Percentiles rank a stretch among this genome's conserved stretches.
These are phyloP conservation scores for Oplegnathus fasciatus DNA, from an alignment of 2,113 vertebrate genomes.

Conservation along the genomic window DNA sequence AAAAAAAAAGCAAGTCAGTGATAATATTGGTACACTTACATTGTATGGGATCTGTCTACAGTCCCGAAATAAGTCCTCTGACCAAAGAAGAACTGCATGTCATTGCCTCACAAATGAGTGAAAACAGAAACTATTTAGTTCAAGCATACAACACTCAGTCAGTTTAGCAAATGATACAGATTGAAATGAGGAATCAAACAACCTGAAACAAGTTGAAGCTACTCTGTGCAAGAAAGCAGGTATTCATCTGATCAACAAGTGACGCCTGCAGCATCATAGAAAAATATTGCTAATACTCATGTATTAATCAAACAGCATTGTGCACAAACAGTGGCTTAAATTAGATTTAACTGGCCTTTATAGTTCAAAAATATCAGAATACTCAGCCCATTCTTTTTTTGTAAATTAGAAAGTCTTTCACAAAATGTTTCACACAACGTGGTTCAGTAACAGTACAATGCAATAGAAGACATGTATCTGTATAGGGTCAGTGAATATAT, in stretches of 20 bases:
- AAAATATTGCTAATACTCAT: neutral
- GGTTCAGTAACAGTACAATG: neutral
- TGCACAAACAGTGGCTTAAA: neutral
- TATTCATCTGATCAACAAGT: neutral
- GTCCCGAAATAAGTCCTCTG: neutral
- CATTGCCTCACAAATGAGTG: slow-evolving; percentile 13
- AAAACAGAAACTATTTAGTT: slow-evolving; percentile 55
- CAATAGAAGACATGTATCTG: neutral
- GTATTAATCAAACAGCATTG: neutral
- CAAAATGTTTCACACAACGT: neutral
- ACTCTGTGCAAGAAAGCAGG: neutral
- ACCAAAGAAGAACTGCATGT: neutral
- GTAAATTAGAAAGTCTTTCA: neutral
- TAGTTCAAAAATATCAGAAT: too few species aligned
- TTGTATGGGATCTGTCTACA: neutral
- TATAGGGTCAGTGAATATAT: neutral
- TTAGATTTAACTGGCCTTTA: neutral
- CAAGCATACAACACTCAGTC: too few species aligned
- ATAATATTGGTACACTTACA: neutral
- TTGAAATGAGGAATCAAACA: neutral
- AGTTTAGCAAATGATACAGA: neutral
- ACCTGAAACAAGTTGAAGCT: slow-evolving; percentile 6
- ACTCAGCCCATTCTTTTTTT: too few species aligned
- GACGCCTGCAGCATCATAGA: neutral
- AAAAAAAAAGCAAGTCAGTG: neutral